Evolutionary conservation across 2,888 invertebrate genomes (phyloP), one percentile per base, ranked within the genome.

Genomic region (Cynaeus angustus): DNA sequence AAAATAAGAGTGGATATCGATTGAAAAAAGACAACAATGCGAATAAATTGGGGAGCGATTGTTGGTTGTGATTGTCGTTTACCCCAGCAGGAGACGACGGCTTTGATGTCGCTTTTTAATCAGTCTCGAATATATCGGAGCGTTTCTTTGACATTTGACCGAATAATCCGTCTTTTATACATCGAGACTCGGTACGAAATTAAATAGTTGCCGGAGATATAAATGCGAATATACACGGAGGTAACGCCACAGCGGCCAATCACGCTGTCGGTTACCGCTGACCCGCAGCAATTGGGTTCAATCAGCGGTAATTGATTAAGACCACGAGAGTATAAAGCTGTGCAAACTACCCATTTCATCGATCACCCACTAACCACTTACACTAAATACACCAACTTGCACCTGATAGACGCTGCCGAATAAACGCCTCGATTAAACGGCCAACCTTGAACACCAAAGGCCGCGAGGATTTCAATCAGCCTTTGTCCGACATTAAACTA

Each of bases 141-240:
- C 80, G 81, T 82, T 84, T 82, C 84, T 85, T 85, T 84, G 84
- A 84, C 84, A 84, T 83, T 83, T 85, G 85, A 85, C 85, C 84
- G 83, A 83, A 82, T 84, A 84, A 85, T 84, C 82, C 81, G 82
- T 78, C 83, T 82, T 84, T 84, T 84, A 82, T 83, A 74, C 75
- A 5, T n/a, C 33, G 33, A 48, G 58, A 43, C 65, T 53, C 56
- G 21, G 43, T 38, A 37, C 56, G 56, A 33, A 55, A 66, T 66
- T 56, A 53, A 56, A 56, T 66, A 33, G 33, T 64, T 21, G 13
- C 10, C 12, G 37, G 7, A 14, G 9, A 55, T 12, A 55, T 55
- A 55, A 16, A 13, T 43, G 37, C 16, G 12, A 16, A 45, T 58
- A 45, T 37, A 55, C 14, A 12, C 16, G 33, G 16, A 14, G 55